Conservation (phyloP, 2,797 vertebrate species). For the Danio kyathit region DNA sequence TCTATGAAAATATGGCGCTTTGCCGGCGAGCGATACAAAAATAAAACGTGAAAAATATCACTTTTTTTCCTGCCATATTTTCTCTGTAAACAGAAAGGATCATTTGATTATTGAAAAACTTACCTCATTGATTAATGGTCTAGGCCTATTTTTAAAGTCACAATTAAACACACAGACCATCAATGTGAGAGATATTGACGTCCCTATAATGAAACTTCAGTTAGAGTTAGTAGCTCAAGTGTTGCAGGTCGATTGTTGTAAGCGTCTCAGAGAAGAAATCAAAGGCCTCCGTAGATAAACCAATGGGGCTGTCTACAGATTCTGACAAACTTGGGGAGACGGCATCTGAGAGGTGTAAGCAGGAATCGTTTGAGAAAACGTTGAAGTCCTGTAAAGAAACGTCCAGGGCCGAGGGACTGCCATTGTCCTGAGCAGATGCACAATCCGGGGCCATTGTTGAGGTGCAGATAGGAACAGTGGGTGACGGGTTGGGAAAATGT, state of each 20-base stretch:
- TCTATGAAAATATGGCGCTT: constrained; percentile 93
- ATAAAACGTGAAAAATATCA: constrained; percentile 88
- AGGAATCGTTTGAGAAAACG: constrained; percentile 91
- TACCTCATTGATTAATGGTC: constrained; percentile 69
- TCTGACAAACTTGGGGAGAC: constrained; percentile 92
- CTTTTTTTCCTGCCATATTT: constrained; percentile 78
- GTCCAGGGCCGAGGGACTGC: constrained; percentile 87
- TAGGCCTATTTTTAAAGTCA: constrained; percentile 65
- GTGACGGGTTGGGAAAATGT: constrained; percentile 94
- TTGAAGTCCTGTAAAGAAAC: constrained; percentile 92
- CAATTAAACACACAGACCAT: constrained; percentile 73
- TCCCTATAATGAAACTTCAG: constrained; percentile 64
- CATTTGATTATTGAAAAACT: constrained; percentile 75
- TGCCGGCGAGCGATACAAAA: constrained; percentile 90
- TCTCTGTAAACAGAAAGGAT: constrained; percentile 77
- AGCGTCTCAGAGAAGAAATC: constrained; percentile 96
- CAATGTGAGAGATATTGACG: constrained; percentile 54
- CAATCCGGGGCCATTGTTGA: constrained; percentile 94
- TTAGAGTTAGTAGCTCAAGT: constrained; percentile 90
- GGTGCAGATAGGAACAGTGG: constrained; percentile 90
- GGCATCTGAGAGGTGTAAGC: constrained; percentile 89
- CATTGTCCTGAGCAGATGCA: constrained; percentile 96
- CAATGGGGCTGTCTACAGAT: constrained; percentile 88
- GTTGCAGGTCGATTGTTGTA: constrained; percentile 94
- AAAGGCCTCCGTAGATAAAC: constrained; percentile 90